Conservation (phyloP, 2,113 vertebrate species). For the Microtus pennsylvanicus region DNA sequence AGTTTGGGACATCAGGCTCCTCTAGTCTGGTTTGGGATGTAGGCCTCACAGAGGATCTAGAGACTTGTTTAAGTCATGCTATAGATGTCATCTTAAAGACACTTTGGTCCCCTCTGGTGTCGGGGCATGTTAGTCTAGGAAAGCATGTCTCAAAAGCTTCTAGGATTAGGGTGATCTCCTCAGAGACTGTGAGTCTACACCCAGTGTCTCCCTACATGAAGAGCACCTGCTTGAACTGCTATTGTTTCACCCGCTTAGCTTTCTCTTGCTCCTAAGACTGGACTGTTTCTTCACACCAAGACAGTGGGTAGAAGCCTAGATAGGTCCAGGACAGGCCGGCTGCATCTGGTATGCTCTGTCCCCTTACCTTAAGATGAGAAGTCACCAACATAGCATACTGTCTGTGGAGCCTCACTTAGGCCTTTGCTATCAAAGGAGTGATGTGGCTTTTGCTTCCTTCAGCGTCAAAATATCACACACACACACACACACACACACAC, state of each 20-base stretch:
- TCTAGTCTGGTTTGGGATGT: background rate
- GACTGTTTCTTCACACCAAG: background rate
- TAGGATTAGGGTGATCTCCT: background rate
- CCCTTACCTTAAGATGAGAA: background rate
- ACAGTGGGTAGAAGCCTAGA: background rate
- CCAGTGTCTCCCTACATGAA: background rate
- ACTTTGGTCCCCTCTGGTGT: background rate
- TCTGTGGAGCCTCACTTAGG: background rate
- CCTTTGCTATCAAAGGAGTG: background rate
- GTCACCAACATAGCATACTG: background rate
- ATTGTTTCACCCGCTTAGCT: background rate
- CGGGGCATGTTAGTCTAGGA: background rate
- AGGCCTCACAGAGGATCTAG: background rate
- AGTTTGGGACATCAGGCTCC: background rate
- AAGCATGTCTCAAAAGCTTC: background rate
- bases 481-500: no score
- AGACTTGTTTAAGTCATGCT: background rate
- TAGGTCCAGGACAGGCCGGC: background rate
- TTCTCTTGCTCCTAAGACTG: background rate
- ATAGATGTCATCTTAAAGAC: background rate
- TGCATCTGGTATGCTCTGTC: background rate
- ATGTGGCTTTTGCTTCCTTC: background rate
- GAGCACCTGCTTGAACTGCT: background rate
- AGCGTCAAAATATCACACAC: background rate
- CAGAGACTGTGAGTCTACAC: no score